These are phyloP conservation scores for Lampropteryx suffumata DNA, from an alignment of 2,888 invertebrate species.

Conservation along the genomic window DNA sequence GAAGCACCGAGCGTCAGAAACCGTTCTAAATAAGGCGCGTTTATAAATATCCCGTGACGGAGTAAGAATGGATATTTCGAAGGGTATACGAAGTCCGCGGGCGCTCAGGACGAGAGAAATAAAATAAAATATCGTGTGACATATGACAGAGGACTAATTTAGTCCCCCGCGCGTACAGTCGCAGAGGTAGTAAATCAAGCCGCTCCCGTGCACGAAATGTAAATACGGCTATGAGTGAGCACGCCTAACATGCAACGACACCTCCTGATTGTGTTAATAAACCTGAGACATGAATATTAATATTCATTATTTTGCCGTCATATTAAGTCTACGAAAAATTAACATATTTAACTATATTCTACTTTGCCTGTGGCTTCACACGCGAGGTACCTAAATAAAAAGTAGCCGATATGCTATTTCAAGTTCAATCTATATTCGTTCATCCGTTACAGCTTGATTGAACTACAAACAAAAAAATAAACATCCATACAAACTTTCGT, in stretches of 20 bases:
- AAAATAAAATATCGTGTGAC: constrained; percentile 75
- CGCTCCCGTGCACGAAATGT: constrained; percentile 70
- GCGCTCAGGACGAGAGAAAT: constrained; percentile 51
- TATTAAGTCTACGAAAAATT: constrained; percentile 31
- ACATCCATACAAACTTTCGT: no score
- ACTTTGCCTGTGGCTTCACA: no score
- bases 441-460: no score
- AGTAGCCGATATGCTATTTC: no score
- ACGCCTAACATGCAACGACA: constrained; percentile 65
- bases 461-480: no score
- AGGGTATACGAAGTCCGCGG: constrained; percentile 55
- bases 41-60: constrained; percentile 73
- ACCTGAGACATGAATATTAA: constrained; percentile 64
- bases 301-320: constrained; percentile 54
- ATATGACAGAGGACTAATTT: constrained; percentile 75
- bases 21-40: constrained; percentile 65
- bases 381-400: no score
- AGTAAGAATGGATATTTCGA: constrained; percentile 64
- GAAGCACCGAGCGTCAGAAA: constrained; percentile 44
- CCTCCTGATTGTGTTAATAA: constrained; percentile 59
- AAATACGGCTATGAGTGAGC: constrained; percentile 66
- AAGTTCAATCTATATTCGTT: no score
- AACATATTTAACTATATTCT: no score
- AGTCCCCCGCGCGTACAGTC: constrained; percentile 62
- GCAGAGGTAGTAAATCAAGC: constrained; percentile 72